phyloP scores from a whole-genome alignment of 2,888 invertebrate species.

The Phortica magna region DNA sequence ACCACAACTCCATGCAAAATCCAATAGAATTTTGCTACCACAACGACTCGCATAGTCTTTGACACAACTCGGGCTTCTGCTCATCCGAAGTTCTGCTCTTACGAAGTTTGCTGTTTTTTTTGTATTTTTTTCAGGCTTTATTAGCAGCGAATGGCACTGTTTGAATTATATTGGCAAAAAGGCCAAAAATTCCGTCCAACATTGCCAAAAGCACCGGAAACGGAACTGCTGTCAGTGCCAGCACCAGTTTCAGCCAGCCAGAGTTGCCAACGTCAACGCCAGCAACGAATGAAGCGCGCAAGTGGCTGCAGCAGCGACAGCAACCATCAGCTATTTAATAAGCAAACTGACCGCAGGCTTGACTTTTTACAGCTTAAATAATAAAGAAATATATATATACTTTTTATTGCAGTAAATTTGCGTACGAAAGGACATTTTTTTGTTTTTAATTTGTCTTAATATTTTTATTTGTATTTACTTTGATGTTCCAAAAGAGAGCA shows the following conservation, averaged over 20 bases:
- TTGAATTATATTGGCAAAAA: slow-evolving; percentile 4
- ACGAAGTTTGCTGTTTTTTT: not conserved
- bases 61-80: not conserved
- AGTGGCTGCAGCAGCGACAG: not conserved
- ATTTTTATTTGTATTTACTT: too few species aligned
- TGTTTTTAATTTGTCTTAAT: not conserved
- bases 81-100: not conserved
- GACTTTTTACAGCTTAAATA: not conserved
- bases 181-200: not conserved
- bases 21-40: not conserved
- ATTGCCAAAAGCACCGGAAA: slow-evolving; percentile 31
- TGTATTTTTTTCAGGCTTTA: not conserved
- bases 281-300: not conserved
- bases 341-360: slow-evolving; percentile 64
- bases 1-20: slow-evolving; percentile 49
- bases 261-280: slow-evolving; percentile 27
- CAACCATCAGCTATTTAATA: slow-evolving; percentile 56
- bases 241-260: not conserved
- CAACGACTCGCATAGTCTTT: too few species aligned
- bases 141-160: not conserved
- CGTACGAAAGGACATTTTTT: not conserved
- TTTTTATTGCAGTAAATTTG: not conserved
- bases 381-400: not conserved
- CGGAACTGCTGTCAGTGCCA: slow-evolving; percentile 20
- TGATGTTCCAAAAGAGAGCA: too few species aligned